Evolutionary conservation across 2,113 vertebrate species (phyloP), one percentile per base, ranked within the genome.

Genomic region (Scomber japonicus): DNA sequence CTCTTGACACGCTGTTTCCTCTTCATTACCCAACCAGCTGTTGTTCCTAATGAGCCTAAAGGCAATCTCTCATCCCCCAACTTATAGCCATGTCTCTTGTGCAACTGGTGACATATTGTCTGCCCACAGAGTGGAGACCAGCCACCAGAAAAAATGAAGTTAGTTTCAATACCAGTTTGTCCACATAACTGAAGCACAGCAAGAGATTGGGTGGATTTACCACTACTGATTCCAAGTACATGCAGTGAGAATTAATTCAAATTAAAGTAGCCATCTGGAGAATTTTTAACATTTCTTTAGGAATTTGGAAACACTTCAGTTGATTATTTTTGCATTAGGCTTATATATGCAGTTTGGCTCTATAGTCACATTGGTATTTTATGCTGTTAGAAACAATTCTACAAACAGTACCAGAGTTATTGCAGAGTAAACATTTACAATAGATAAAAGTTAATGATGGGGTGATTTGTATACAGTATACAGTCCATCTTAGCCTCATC

Each of bases 1-100:
- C 94, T 95, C 89, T 89, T 95, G 94, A 95, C 94, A 94, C 51
- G 75, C 82, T 73, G 90, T 94, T 96, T 95, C 94, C 94, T 94
- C 92, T 95, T 95, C 94, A 96, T 96, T 96, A 96, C 92, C 92
- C 92, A 93, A 95, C 90, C 94, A 95, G 94, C 94, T 96, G 95
- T 92, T 95, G 93, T 93, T 93, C 84, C 93, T 95, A 95, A 95
- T 95, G 93, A 95, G 94, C 94, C 93, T 88, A 87, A 91, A 93
- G 93, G 92, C 93, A 93, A 87, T 93, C 83, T 89, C 86, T 94
- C 91, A 92, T 90, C 90, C 76, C 88, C 83, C 77, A 87, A 88
- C 89, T 82, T 94, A 80, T 73, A 90, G 85, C 73, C 70, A 77
- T 74, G 81, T 83, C 84, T 90, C 78, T 61, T 57, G 75, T 82